Percentiles rank a stretch among this genome's conserved stretches.
These are phyloP conservation scores for Bubo blakistoni DNA, from an alignment of 2,113 vertebrate genomes.

Conservation along the genomic window DNA sequence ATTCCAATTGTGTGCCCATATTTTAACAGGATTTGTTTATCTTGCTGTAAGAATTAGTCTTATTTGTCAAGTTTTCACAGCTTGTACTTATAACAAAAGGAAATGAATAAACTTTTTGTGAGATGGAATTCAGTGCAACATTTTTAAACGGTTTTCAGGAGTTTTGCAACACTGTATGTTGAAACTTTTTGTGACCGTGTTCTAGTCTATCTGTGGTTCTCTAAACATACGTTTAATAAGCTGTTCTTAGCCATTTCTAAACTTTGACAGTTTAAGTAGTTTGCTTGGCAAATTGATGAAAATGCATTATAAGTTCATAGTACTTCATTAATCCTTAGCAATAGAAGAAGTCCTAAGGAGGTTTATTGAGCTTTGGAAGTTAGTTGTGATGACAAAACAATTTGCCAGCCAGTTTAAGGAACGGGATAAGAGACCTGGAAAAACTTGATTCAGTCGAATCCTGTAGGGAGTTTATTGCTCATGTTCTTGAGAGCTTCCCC, in stretches of 20 bases:
- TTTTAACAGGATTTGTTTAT: neutral
- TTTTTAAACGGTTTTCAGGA: neutral
- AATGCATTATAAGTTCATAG: neutral
- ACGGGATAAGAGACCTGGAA: neutral
- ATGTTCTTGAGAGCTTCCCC: neutral
- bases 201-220: neutral
- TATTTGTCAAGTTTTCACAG: neutral
- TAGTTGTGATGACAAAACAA: neutral
- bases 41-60: neutral
- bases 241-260: neutral
- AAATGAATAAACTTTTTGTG: neutral
- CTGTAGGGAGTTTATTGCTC: neutral
- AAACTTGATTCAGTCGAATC: neutral
- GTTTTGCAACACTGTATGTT: neutral
- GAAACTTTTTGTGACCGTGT: neutral
- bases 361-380: neutral
- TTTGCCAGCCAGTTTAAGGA: neutral
- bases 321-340: neutral
- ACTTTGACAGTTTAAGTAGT: neutral
- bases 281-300: neutral
- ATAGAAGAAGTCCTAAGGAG: neutral
- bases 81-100: neutral
- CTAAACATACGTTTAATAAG: neutral
- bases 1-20: neutral
- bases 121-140: neutral